A percentile compares a stretch with the other conserved stretches of the same genome.
Conservation (phyloP, 92 coral and sea anemone species). For the Zoanthus sansibaricus region DNA sequence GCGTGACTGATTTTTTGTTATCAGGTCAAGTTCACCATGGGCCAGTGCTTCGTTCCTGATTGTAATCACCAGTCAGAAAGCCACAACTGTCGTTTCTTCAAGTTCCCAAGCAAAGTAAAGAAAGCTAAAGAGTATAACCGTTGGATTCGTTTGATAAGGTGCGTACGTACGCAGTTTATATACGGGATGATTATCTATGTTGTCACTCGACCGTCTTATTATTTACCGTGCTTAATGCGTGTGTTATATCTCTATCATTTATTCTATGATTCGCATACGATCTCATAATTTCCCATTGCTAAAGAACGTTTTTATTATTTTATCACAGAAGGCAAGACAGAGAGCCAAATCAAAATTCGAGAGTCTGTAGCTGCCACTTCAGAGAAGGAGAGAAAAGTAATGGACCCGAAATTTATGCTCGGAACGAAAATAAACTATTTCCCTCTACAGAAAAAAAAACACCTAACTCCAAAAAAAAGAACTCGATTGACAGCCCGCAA, state of each 20-base stretch:
- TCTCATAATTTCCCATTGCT: background rate
- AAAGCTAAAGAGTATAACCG: conserved; percentile 4
- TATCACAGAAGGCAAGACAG: conserved; percentile 56
- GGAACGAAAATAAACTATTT: conserved; percentile 18
- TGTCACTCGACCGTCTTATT: background rate
- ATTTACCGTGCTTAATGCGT: background rate
- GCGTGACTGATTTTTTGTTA: background rate
- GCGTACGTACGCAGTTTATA: conserved; percentile 8
- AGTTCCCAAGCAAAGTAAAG: conserved; percentile 19
- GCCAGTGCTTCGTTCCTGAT: conserved; percentile 45
- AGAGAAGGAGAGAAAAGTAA: conserved; percentile 49
- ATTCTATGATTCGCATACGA: background rate
- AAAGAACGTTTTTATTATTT: background rate
- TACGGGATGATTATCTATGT: background rate
- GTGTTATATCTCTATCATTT: background rate
- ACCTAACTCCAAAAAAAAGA: conserved; percentile 24
- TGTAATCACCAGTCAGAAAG: conserved; percentile 39
- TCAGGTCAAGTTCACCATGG: conserved; percentile 41
- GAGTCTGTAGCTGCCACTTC: conserved; percentile 71
- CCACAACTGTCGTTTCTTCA: conserved; percentile 30
- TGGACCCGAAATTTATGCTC: conserved; percentile 55
- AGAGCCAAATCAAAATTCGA: conserved; percentile 56
- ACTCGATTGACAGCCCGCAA: conserved; percentile 1
- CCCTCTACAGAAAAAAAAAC: background rate
- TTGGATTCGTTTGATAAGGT: conserved; percentile 30